Percentiles rank a stretch among this genome's conserved stretches.
phyloP scores from a whole-genome alignment of 1,140 invertebrate species.

The Macrobrachium rosenbergii region DNA sequence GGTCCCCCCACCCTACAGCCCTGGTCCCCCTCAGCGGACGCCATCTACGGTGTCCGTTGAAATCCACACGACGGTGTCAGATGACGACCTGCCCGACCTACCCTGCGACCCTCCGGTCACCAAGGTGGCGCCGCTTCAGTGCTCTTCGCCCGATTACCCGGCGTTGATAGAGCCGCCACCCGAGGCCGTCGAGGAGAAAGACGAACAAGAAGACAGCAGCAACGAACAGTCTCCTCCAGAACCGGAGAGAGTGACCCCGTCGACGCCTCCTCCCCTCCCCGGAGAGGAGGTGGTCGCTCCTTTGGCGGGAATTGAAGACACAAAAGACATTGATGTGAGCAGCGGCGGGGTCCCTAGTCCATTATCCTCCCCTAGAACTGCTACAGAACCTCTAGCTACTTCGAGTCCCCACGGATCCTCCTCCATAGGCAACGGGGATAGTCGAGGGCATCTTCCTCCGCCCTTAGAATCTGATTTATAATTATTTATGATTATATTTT shows the following conservation, averaged over 20 bases:
- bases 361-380: neutral
- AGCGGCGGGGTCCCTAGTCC: neutral
- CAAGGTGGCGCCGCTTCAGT: constrained; percentile 1
- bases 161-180: neutral
- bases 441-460: constrained; percentile 39
- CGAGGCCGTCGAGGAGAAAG: constrained; percentile 1
- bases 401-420: constrained; percentile 52
- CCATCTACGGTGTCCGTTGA: constrained; percentile 59
- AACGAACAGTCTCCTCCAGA: neutral
- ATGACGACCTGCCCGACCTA: constrained; percentile 43
- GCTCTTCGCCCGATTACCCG: constrained; percentile 8
- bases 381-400: constrained; percentile 28
- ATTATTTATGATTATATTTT: constrained; percentile 13
- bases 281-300: constrained; percentile 40
- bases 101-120: constrained; percentile 17
- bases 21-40: constrained; percentile 35
- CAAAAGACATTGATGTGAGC: constrained; percentile 22
- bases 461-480: constrained; percentile 60
- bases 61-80: constrained; percentile 60
- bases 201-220: neutral
- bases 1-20: constrained; percentile 55
- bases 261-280: constrained; percentile 24
- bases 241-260: constrained; percentile 36
- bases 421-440: constrained; percentile 1
- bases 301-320: constrained; percentile 42